Evolutionary conservation across 2,888 invertebrate genomes (phyloP).

Genomic region (Stomorhina lunata): DNA sequence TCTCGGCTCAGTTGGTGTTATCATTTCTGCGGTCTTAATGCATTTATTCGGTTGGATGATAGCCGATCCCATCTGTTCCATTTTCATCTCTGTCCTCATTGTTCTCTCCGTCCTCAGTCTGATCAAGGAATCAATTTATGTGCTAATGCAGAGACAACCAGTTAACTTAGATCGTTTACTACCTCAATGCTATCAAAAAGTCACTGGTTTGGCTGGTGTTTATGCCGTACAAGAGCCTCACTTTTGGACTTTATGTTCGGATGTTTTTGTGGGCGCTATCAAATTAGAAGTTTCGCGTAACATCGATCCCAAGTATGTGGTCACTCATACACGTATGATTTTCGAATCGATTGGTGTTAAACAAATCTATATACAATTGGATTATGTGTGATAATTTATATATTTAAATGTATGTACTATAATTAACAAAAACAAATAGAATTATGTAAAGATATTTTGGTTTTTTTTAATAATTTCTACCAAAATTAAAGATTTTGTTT

Average conservation of each 20-base stretch:
- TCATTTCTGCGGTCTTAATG: conserved; percentile 96
- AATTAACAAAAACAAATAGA: conserved; percentile 43
- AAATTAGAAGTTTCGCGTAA: conserved; percentile 97
- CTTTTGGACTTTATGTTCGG: conserved; percentile 98
- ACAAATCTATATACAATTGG: conserved; percentile 95
- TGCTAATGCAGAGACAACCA: conserved; percentile 97
- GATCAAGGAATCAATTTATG: conserved; percentile 91
- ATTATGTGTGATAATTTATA: conserved; percentile 84
- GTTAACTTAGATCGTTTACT: conserved; percentile 88
- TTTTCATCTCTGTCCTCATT: conserved; percentile 96
- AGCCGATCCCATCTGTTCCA: conserved; percentile 98
- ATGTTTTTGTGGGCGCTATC: conserved; percentile 94
- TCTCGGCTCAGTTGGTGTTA: conserved; percentile 97
- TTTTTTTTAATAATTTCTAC: conserved; percentile 11
- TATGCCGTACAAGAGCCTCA: conserved; percentile 98
- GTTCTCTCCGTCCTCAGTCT: conserved; percentile 91
- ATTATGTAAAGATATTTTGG: conserved; percentile 37
- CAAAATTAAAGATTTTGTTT: background rate
- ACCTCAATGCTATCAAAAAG: conserved; percentile 93
- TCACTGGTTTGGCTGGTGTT: conserved; percentile 94
- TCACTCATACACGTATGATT: conserved; percentile 95
- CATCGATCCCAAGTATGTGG: conserved; percentile 95
- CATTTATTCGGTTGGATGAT: conserved; percentile 98
- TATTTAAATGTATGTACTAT: background rate
- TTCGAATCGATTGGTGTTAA: conserved; percentile 95